Evolutionary conservation across 2,888 invertebrate genomes (phyloP).

Genomic region (Druceiella hillmani): DNA sequence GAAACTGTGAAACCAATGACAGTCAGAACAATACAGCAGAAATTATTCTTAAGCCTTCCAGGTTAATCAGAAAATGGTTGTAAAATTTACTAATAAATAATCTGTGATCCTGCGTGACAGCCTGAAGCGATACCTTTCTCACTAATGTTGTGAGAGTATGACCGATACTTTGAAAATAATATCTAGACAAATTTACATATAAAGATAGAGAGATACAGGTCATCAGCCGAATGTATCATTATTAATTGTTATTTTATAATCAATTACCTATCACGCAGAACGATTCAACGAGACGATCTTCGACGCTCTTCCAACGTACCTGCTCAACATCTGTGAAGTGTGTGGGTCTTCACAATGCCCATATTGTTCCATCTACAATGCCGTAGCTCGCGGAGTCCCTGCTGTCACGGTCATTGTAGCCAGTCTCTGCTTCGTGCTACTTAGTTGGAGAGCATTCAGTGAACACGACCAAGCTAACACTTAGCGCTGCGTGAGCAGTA

Average conservation of each 20-base stretch:
- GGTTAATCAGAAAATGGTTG: too few relatives aligned
- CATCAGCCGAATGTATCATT: conserved; percentile 7
- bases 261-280: too few relatives aligned
- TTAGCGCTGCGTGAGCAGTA: too few relatives aligned
- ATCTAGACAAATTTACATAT: too few relatives aligned
- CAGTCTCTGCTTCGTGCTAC: not conserved
- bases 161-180: too few relatives aligned
- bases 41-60: too few relatives aligned
- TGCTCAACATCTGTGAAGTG: conserved; percentile 88
- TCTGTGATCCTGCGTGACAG: too few relatives aligned
- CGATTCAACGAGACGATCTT: conserved; percentile 90
- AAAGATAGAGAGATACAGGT: not conserved
- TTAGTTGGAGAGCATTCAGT: not conserved
- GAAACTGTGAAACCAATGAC: too few relatives aligned
- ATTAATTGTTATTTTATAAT: conserved; percentile 26
- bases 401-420: conserved; percentile 23
- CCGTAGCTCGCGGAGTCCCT: conserved; percentile 37
- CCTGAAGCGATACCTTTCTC: too few relatives aligned
- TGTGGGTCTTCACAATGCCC: conserved; percentile 94
- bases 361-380: conserved; percentile 83
- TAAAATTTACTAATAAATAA: too few relatives aligned
- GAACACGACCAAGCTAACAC: not conserved
- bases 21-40: too few relatives aligned
- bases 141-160: too few relatives aligned
- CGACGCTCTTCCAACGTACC: conserved; percentile 79